phyloP scores from a whole-genome alignment of 2,888 invertebrate species.

The Heliothis peltigera region DNA sequence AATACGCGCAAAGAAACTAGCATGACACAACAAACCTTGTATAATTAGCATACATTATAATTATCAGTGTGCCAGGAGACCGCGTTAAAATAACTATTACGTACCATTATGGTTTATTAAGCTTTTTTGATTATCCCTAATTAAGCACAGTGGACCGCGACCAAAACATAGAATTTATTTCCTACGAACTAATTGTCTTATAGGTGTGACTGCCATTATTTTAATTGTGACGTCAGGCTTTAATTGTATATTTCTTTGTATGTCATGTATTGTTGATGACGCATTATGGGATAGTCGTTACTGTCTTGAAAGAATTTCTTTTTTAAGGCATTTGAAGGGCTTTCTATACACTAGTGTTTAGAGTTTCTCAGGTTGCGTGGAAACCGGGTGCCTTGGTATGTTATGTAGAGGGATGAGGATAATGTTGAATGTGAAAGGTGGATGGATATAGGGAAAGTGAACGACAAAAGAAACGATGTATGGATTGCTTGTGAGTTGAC shows the following conservation, averaged over 20 bases:
- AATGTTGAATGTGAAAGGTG: too few relatives aligned
- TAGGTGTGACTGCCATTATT: slow-evolving; percentile 89
- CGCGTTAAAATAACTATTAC: slow-evolving; percentile 69
- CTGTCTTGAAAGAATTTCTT: too few relatives aligned
- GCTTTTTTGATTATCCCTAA: slow-evolving; percentile 77
- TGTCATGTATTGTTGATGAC: slow-evolving; percentile 73
- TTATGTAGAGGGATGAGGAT: too few relatives aligned
- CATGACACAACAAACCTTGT: slow-evolving; percentile 48
- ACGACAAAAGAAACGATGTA: too few relatives aligned
- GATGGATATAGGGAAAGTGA: too few relatives aligned
- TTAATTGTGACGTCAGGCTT: slow-evolving; percentile 85
- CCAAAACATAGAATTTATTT: slow-evolving; percentile 83
- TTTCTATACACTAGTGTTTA: too few relatives aligned
- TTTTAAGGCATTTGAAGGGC: too few relatives aligned
- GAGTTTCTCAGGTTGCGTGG: too few relatives aligned
- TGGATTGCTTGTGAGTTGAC: too few relatives aligned
- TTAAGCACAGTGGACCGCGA: slow-evolving; percentile 66
- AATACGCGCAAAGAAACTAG: slow-evolving; percentile 38
- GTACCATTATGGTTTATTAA: slow-evolving; percentile 72
- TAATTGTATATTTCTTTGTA: slow-evolving; percentile 83
- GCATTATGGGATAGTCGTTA: slow-evolving; percentile 3
- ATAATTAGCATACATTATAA: slow-evolving; percentile 72
- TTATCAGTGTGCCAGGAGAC: slow-evolving; percentile 71
- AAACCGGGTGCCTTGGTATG: too few relatives aligned
- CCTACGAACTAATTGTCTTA: slow-evolving; percentile 85